A percentile compares a stretch with the other conserved stretches of the same genome.
phyloP scores from a whole-genome alignment of 2,888 invertebrate species.

The Orchestes rusci region DNA sequence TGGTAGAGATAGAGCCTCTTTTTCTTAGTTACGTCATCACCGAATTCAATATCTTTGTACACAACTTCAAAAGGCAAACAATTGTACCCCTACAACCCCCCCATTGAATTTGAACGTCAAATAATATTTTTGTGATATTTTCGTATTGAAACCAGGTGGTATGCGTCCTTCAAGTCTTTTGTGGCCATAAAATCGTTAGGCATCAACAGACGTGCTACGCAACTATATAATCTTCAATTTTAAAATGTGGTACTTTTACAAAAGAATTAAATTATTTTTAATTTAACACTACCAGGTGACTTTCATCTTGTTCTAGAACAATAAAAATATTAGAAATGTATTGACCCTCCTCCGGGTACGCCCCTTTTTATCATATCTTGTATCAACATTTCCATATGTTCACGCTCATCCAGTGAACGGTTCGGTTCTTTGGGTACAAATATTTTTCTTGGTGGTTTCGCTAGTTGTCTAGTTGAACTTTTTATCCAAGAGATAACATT shows the following conservation, averaged over 20 bases:
- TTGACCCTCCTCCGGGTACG: slow-evolving; percentile 14
- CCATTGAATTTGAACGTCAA: slow-evolving; percentile 27
- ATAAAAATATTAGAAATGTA: slow-evolving; percentile 17
- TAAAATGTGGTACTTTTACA: slow-evolving; percentile 27
- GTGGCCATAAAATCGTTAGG: slow-evolving; percentile 17
- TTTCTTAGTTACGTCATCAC: too few relatives aligned
- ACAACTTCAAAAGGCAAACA: too few relatives aligned
- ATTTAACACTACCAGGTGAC: slow-evolving; percentile 9
- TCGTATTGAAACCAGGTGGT: slow-evolving; percentile 23
- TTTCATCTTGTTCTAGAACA: slow-evolving; percentile 5
- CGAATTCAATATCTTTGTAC: too few relatives aligned
- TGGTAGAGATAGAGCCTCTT: too few relatives aligned
- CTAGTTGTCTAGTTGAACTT: slow-evolving; percentile 5
- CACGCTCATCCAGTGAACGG: neutral
- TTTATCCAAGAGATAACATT: neutral
- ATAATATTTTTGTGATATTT: slow-evolving; percentile 21
- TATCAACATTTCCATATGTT: slow-evolving; percentile 5
- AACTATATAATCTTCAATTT: too few relatives aligned
- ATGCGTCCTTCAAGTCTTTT: slow-evolving; percentile 21
- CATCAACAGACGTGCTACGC: too few relatives aligned
- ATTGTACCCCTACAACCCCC: slow-evolving; percentile 22
- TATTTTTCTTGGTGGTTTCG: slow-evolving; percentile 2
- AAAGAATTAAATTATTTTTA: slow-evolving; percentile 25
- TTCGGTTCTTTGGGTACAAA: neutral
- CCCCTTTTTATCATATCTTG: neutral